These are phyloP conservation scores for Craseonycteris thonglongyai DNA, from an alignment of 2,113 vertebrate genomes.

Conservation along the genomic window DNA sequence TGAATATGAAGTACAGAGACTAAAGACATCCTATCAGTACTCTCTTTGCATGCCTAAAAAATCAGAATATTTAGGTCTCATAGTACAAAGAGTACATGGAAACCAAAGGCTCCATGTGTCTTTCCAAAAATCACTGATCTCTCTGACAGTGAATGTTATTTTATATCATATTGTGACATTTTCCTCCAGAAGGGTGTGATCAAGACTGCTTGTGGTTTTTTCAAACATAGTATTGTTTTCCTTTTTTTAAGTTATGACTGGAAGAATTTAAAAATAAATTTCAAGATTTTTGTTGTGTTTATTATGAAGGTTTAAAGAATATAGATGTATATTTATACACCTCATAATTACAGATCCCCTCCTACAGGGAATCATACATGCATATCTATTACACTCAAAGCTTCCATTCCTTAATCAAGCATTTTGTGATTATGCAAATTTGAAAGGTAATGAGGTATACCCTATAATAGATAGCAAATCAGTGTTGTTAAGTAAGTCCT, in stretches of 20 bases:
- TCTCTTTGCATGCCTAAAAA: neutral
- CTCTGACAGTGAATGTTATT: neutral
- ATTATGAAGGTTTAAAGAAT: conserved; percentile 34
- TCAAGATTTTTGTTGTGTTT: conserved; percentile 25
- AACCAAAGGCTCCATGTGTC: neutral
- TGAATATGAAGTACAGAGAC: neutral
- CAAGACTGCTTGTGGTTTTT: neutral
- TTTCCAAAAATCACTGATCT: neutral
- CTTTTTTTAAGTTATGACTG: neutral
- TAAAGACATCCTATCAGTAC: neutral
- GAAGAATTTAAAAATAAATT: conserved; percentile 20
- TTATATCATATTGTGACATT: neutral
- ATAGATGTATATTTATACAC: conserved; percentile 53
- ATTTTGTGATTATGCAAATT: conserved; percentile 56
- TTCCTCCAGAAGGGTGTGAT: neutral
- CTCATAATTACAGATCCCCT: conserved; percentile 51
- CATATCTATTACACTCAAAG: conserved; percentile 42
- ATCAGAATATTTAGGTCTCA: neutral
- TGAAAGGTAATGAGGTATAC: conserved; percentile 51
- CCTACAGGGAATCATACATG: conserved; percentile 23
- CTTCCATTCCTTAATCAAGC: conserved; percentile 57
- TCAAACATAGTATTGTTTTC: neutral
- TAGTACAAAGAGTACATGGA: neutral
- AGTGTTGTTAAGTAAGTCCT: conserved; percentile 38
- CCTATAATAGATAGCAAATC: conserved; percentile 44